Evolutionary conservation across 2,797 vertebrate genomes (phyloP), one percentile per base, ranked within the genome.

Genomic region (Pseudomugil gertrudae): DNA sequence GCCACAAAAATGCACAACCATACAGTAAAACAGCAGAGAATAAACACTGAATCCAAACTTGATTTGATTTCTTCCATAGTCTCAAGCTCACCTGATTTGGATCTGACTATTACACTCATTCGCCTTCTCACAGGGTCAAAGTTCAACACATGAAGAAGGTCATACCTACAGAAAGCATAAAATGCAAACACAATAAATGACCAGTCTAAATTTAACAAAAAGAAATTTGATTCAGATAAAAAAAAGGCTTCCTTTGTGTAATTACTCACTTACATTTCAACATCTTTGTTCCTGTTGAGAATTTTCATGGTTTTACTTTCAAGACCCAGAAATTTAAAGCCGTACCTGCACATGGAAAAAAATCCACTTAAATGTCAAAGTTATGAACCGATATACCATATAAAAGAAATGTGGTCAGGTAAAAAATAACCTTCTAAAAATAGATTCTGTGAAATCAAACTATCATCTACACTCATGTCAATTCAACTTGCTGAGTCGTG

Each of bases 51-150:
- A 63, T 63, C n/a, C 51, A 40, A 1, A 0, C 21, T 15, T 45
- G 57, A 24, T 47, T n/a, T 30, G 69, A 50, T 47, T 35, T 66
- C 14, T 0, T 8, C 68, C 21, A 35, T 21, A 55, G 73, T 60
- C 15, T 59, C 19, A 48, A 36, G 27, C 85, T 81, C 90, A 98
- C 98, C 97, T 78, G 92, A 84, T 60, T 57, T 89, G 61, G 90
- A 93, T 88, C 90, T 94, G 72, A 99, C 96, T 48, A 99, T 95
- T 36, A 99, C 97, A 40, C 98, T 99, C 98, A 99, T 99, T 43
- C 98, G 92, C 68, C 98, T 94, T 65, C 97, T 95, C 55, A 98
- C 93, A 0, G 96, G 94, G 87, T 99, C 97, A 63, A 99, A 99
- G 88, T 96, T 95, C 85, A 99, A 77, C 71, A 98, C 95, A 0